A percentile compares a stretch with the other conserved stretches of the same genome.
phyloP scores from a whole-genome alignment of 2,888 invertebrate species.

The Pterostichus madidus region DNA sequence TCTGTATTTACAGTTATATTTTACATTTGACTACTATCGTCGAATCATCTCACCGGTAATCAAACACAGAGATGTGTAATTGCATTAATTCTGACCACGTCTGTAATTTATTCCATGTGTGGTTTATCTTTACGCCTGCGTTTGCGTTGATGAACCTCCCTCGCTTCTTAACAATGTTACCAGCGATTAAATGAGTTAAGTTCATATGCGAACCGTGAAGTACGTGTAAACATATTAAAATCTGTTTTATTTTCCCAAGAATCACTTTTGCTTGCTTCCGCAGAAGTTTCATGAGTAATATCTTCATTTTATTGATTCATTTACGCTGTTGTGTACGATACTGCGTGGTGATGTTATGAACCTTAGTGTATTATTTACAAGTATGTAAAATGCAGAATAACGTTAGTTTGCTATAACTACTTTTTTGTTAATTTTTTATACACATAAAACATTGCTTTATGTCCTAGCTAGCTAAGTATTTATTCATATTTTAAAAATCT shows the following conservation, averaged over 20 bases:
- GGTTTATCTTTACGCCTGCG: constrained; percentile 39
- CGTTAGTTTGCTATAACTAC: neutral
- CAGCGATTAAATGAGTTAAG: constrained; percentile 27
- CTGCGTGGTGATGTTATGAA: neutral
- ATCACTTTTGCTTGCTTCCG: constrained; percentile 21
- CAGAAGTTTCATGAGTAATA: constrained; percentile 28
- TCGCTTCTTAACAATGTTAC: constrained; percentile 11
- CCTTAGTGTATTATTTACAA: neutral
- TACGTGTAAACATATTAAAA: constrained; percentile 42
- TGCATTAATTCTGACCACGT: constrained; percentile 38
- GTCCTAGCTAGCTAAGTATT: no score
- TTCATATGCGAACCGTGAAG: constrained; percentile 54
- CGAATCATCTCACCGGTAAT: neutral
- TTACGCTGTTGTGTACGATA: neutral
- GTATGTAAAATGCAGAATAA: neutral
- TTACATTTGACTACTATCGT: neutral
- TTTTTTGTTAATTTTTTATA: no score
- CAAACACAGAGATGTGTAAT: constrained; percentile 15
- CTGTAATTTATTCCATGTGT: constrained; percentile 56
- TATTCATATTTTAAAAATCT: no score
- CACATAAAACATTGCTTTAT: no score
- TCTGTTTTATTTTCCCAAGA: constrained; percentile 26
- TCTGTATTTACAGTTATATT: neutral
- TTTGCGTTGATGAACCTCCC: constrained; percentile 56
- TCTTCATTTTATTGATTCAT: constrained; percentile 48